Evolutionary conservation across 2,113 vertebrate species (phyloP).

Genomic region (Mobula birostris): DNA sequence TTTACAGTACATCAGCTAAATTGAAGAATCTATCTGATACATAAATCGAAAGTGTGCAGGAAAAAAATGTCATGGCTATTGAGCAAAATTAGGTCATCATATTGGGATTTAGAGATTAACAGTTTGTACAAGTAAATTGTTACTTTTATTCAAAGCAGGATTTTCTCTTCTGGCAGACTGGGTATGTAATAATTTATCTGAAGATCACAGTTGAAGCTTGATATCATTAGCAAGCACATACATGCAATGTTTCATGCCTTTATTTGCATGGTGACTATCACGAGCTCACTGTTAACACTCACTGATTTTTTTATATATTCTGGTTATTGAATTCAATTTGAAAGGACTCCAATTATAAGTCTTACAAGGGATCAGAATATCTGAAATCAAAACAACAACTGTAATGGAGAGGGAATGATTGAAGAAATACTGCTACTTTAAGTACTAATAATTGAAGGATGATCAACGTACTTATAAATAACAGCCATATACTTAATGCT

Average conservation of each 20-base stretch:
- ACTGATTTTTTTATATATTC: constrained; percentile 12
- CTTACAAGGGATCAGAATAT: background rate
- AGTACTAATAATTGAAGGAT: constrained; percentile 65
- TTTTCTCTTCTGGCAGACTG: background rate
- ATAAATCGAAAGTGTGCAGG: background rate
- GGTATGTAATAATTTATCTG: background rate
- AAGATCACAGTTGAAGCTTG: background rate
- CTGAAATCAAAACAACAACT: background rate
- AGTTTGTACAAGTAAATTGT: background rate
- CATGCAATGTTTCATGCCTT: constrained; percentile 19
- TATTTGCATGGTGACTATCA: background rate
- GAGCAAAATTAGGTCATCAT: background rate
- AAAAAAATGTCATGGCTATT: background rate
- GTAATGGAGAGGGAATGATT: constrained; percentile 39
- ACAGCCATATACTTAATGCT: constrained; percentile 77
- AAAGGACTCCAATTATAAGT: background rate
- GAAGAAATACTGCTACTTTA: constrained; percentile 48
- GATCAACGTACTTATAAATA: constrained; percentile 69
- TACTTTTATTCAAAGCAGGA: background rate
- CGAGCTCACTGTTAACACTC: constrained; percentile 1
- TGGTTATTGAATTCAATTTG: constrained; percentile 16
- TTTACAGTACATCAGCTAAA: background rate
- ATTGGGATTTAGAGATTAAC: background rate
- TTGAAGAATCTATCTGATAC: background rate
- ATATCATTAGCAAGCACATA: background rate